phyloP scores from a whole-genome alignment of 2,113 vertebrate genomes.

The Ageneiosus marmoratus region DNA sequence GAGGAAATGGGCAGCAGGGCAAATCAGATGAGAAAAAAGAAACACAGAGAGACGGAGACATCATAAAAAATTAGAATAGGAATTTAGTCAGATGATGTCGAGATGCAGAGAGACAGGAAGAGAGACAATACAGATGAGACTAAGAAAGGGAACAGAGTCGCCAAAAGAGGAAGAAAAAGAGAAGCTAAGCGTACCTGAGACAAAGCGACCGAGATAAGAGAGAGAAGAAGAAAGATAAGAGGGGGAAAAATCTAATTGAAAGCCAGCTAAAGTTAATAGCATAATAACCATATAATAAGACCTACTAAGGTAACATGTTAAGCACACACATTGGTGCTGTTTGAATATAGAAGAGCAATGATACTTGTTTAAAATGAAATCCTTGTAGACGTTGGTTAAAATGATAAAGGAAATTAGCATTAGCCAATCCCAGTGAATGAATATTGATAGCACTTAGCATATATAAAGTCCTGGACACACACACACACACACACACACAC shows the following conservation, averaged over 20 bases:
- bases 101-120: background rate
- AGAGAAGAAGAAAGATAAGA: background rate
- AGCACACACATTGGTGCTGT: too few relatives aligned
- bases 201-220: background rate
- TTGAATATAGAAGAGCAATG: background rate
- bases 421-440: background rate
- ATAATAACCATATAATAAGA: background rate
- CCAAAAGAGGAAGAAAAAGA: background rate
- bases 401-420: background rate
- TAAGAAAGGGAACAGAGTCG: background rate
- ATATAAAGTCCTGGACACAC: too few relatives aligned
- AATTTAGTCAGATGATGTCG: background rate
- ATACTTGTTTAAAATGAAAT: background rate
- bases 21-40: background rate
- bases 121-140: background rate
- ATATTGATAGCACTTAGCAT: too few relatives aligned
- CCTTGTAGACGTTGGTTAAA: background rate
- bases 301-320: background rate
- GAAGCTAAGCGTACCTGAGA: background rate
- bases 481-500: background rate
- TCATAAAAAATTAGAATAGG: background rate
- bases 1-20: conserved; percentile 8
- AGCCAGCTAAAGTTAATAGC: background rate
- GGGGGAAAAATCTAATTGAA: background rate
- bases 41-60: background rate